Evolutionary conservation across 1,140 invertebrate genomes (phyloP).

Genomic region (Drosophila pectinifera): DNA sequence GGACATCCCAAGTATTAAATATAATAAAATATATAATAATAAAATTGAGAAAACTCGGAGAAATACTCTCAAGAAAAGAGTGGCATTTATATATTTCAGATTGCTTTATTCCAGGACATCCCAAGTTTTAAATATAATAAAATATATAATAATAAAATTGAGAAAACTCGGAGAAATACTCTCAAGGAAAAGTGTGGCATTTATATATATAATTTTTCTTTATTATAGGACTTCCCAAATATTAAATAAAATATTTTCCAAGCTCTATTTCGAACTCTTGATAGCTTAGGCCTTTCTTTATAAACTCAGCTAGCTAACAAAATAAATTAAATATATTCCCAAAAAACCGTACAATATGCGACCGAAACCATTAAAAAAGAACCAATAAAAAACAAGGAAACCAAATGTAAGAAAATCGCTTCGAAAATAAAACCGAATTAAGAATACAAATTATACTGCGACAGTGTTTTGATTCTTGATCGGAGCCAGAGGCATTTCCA

Average conservation of each 20-base stretch:
- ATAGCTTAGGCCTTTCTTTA: no score
- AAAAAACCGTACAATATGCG: conserved; percentile 11
- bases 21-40: background rate
- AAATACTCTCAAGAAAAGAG: background rate
- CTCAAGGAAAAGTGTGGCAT: no score
- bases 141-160: conserved; percentile 1
- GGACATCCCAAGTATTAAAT: background rate
- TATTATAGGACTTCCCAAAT: background rate
- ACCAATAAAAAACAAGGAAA: conserved; percentile 3
- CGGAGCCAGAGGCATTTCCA: conserved; percentile 2
- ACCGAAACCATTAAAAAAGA: conserved; percentile 25
- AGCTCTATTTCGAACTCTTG: background rate
- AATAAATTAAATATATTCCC: conserved; percentile 1
- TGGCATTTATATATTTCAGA: no score
- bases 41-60: background rate
- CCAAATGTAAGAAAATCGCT: conserved; percentile 2
- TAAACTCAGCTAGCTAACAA: background rate
- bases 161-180: background rate
- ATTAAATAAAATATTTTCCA: background rate
- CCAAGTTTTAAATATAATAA: background rate
- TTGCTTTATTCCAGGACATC: background rate
- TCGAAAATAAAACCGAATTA: conserved; percentile 1
- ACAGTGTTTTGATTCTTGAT: background rate
- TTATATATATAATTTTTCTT: no score
- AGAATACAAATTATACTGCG: conserved; percentile 32